Conservation (phyloP, 1,140 invertebrate species). For the Aporrectodea caliginosa region DNA sequence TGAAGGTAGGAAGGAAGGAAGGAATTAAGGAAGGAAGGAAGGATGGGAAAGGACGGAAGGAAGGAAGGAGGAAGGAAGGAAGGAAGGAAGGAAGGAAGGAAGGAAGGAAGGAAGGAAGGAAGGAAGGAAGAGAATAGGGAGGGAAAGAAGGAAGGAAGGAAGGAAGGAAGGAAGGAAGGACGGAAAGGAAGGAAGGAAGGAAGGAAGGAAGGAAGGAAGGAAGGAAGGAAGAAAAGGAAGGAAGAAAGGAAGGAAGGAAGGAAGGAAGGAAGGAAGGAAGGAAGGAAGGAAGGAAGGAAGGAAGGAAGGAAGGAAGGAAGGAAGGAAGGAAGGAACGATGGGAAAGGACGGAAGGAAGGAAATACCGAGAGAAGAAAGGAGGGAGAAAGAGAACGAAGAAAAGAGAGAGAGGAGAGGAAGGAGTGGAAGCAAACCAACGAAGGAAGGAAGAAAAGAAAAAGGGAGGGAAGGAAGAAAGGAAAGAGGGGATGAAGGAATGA, state of each 20-base stretch:
- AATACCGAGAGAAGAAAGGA: no score
- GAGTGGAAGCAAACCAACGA: neutral
- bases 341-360: constrained; percentile 1
- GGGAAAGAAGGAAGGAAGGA: neutral
- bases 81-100: neutral
- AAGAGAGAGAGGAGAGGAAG: neutral
- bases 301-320: neutral
- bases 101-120: neutral
- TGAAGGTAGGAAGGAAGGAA: neutral
- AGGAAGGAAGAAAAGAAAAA: constrained; percentile 5
- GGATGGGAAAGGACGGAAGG: constrained; percentile 8
- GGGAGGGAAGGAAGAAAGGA: neutral
- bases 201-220: neutral
- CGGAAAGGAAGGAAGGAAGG: no score
- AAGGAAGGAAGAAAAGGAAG: neutral
- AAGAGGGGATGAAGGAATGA: no score
- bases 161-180: constrained; percentile 1
- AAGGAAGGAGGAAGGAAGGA: constrained; percentile 1
- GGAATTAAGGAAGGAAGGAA: neutral
- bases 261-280: constrained; percentile 2
- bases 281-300: neutral
- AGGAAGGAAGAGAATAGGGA: neutral
- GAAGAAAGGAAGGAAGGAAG: constrained; percentile 6
- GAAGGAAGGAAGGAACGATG: no score
- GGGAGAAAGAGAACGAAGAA: no score